Conservation (phyloP, 2,888 invertebrate species). For the Sminthurides aquaticus region DNA sequence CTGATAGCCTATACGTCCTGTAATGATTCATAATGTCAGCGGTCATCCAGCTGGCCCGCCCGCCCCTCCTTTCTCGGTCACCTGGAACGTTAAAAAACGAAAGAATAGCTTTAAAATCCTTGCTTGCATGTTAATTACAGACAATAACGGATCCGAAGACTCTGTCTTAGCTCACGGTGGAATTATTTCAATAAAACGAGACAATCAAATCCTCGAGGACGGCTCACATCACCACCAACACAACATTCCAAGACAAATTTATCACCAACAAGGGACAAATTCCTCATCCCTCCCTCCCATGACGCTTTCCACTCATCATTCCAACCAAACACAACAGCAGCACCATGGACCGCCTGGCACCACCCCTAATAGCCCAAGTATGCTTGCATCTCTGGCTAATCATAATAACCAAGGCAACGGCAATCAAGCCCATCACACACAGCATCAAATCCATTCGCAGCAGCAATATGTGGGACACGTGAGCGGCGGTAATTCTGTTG, state of each 20-base stretch:
- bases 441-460: slow-evolving; percentile 24
- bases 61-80: too few relatives aligned
- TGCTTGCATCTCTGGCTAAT: slow-evolving; percentile 21
- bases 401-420: too few relatives aligned
- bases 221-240: not conserved
- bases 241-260: not conserved
- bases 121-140: too few relatives aligned
- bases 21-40: too few relatives aligned
- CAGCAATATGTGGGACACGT: slow-evolving; percentile 2
- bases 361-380: slow-evolving; percentile 8
- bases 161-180: too few relatives aligned
- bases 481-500: not conserved
- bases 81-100: too few relatives aligned
- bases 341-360: not conserved
- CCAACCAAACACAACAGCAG: not conserved
- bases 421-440: slow-evolving; percentile 15
- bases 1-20: too few relatives aligned
- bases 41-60: too few relatives aligned
- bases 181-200: slow-evolving; percentile 1
- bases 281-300: not conserved
- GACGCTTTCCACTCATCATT: not conserved
- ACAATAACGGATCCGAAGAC: too few relatives aligned
- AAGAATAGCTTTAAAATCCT: too few relatives aligned
- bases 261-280: not conserved
- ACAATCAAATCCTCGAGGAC: slow-evolving; percentile 1